Conservation (phyloP, 2,113 vertebrate species). For the Benitochromis conjunctus region DNA sequence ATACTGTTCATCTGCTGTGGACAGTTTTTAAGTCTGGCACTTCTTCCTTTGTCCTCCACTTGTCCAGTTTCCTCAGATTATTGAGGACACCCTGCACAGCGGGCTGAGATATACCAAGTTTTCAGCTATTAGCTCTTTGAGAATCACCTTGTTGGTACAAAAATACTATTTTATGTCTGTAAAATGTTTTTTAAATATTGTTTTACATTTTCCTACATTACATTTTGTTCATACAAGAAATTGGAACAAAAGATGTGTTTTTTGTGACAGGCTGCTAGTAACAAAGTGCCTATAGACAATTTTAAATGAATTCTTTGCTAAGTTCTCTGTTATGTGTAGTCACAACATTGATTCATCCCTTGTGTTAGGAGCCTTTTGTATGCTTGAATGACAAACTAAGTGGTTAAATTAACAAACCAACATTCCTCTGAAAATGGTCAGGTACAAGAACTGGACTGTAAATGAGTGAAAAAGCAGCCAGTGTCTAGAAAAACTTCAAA, state of each 20-base stretch:
- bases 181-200: neutral
- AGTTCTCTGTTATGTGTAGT: neutral
- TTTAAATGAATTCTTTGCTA: neutral
- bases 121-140: neutral
- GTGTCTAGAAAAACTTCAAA: neutral
- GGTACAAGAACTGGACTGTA: neutral
- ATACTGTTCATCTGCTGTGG: too few relatives aligned
- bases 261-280: neutral
- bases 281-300: neutral
- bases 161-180: neutral
- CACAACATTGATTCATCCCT: neutral
- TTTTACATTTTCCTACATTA: neutral
- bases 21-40: neutral
- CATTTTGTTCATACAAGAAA: neutral
- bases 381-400: too few relatives aligned
- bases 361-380: too few relatives aligned
- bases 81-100: neutral
- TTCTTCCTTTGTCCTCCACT: neutral
- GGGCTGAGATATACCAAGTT: neutral
- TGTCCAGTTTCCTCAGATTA: neutral
- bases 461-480: neutral
- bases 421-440: neutral
- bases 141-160: neutral
- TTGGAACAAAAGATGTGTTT: neutral
- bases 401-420: neutral